These are phyloP conservation scores for Agonopterix alstromeriana DNA, from an alignment of 2,888 invertebrate genomes.

Conservation along the genomic window DNA sequence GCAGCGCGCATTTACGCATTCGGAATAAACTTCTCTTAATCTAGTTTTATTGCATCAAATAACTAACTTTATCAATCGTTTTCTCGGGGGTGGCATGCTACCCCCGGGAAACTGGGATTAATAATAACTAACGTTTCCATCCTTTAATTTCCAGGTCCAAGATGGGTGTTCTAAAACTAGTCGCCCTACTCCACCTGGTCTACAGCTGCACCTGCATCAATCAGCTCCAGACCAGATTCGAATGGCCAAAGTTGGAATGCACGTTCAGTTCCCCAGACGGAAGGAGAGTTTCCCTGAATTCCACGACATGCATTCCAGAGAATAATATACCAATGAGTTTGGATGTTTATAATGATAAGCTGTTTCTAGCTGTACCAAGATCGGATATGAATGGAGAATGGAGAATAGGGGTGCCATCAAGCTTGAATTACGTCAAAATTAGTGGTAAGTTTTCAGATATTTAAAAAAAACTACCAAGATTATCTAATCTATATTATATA, in stretches of 20 bases:
- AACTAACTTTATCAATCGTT: no score
- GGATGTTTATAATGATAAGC: conserved; percentile 80
- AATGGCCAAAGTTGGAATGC: conserved; percentile 86
- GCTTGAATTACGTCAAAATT: conserved; percentile 83
- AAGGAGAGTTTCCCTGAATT: conserved; percentile 75
- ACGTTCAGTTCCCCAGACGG: conserved; percentile 76
- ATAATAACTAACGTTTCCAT: no score
- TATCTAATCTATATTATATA: no score
- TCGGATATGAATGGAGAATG: conserved; percentile 41
- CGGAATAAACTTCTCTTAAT: no score
- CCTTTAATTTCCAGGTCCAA: conserved; percentile 31
- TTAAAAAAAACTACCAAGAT: no score
- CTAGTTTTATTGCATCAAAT: no score
- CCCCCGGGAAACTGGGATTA: no score
- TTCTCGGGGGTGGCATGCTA: no score
- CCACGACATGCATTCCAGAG: conserved; percentile 77
- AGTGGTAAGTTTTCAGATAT: conserved; percentile 68
- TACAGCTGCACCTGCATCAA: conserved; percentile 73
- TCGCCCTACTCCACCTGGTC: conserved; percentile 50
- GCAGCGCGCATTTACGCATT: no score
- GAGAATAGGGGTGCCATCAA: conserved; percentile 84
- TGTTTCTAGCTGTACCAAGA: conserved; percentile 85
- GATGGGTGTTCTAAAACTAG: conserved; percentile 50
- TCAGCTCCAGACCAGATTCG: conserved; percentile 81
- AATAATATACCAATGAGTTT: conserved; percentile 86